These are phyloP conservation scores for Manacus vitellinus DNA, from an alignment of 2,113 vertebrate genomes.

Conservation along the genomic window DNA sequence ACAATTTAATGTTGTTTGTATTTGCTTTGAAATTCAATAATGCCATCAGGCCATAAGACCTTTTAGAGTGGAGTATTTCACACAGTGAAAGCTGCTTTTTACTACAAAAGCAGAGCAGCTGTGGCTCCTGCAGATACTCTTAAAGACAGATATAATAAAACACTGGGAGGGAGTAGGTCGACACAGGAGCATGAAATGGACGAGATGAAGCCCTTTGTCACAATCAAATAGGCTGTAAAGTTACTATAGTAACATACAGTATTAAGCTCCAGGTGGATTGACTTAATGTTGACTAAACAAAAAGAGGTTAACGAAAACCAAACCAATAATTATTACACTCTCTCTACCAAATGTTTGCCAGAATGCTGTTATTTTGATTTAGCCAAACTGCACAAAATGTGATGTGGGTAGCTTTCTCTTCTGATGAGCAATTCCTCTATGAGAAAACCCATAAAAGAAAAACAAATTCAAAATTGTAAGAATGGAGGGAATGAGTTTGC, in stretches of 20 bases:
- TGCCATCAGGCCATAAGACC: slow-evolving; percentile 75
- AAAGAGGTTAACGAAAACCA: slow-evolving; percentile 79
- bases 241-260: slow-evolving; percentile 91
- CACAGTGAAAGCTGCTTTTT: slow-evolving; percentile 79
- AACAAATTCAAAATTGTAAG: neutral
- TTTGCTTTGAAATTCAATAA: slow-evolving; percentile 81
- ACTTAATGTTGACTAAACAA: slow-evolving; percentile 82
- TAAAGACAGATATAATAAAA: slow-evolving; percentile 84
- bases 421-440: neutral
- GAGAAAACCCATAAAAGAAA: neutral
- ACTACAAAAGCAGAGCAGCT: slow-evolving; percentile 82
- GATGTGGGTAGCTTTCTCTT: neutral
- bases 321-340: slow-evolving; percentile 74
- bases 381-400: neutral
- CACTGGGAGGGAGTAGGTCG: slow-evolving; percentile 81
- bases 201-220: slow-evolving; percentile 88
- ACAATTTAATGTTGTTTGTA: slow-evolving; percentile 78
- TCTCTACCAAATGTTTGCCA: slow-evolving; percentile 68
- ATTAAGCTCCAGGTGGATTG: slow-evolving; percentile 85
- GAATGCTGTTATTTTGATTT: slow-evolving; percentile 65
- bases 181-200: slow-evolving; percentile 86
- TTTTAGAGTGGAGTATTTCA: slow-evolving; percentile 75
- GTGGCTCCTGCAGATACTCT: slow-evolving; percentile 81
- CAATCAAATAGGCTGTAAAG: slow-evolving; percentile 84
- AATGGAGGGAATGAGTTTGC: neutral